Evolutionary conservation across 2,888 invertebrate genomes (phyloP).

Genomic region (Norana najaformis): DNA sequence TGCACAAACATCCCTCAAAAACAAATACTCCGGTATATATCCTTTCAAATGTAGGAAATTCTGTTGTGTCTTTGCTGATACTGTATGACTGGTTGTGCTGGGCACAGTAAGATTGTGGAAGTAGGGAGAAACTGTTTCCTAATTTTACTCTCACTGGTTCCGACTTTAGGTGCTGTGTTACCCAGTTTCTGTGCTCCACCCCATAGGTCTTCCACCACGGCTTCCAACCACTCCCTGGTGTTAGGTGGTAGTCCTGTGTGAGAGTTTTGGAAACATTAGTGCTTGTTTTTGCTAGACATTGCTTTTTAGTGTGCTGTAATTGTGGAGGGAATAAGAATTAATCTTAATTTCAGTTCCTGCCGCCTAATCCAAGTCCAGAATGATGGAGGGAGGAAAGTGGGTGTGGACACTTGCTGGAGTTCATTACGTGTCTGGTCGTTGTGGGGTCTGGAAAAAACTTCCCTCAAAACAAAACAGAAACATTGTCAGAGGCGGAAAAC

Average conservation of each 20-base stretch:
- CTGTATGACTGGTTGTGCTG: background rate
- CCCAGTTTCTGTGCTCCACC: background rate
- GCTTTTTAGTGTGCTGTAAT: too few species aligned
- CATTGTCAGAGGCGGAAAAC: too few species aligned
- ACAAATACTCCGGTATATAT: too few species aligned
- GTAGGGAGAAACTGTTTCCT: background rate
- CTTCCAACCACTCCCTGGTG: background rate
- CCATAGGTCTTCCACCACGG: background rate
- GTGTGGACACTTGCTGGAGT: too few species aligned
- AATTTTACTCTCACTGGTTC: background rate
- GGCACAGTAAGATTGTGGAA: background rate
- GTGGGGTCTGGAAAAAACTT: too few species aligned
- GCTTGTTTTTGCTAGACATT: too few species aligned
- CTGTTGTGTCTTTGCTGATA: background rate
- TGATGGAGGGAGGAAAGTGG: too few species aligned
- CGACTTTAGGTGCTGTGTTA: background rate
- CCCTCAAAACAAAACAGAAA: too few species aligned
- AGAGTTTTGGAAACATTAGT: background rate
- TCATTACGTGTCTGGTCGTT: too few species aligned
- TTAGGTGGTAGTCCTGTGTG: background rate
- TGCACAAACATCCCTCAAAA: background rate
- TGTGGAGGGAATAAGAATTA: too few species aligned
- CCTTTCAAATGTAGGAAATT: background rate
- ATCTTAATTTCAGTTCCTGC: too few species aligned
- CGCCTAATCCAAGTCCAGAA: too few species aligned